These are phyloP conservation scores for Hirtodrosophila trivittata DNA, from an alignment of 2,888 invertebrate genomes.

Conservation along the genomic window DNA sequence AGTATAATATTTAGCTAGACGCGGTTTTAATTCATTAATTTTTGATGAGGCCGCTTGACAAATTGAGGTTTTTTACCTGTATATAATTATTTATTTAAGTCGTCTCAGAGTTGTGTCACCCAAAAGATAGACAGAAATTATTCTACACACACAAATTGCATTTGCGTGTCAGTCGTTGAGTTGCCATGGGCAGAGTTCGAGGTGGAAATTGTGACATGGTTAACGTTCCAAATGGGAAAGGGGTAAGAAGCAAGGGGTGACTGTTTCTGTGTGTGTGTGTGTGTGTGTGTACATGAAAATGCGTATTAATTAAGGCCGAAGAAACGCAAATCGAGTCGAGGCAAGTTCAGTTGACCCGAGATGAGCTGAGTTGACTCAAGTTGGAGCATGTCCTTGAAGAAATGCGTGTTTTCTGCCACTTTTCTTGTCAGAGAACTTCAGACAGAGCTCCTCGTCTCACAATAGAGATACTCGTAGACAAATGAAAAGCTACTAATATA, in stretches of 20 bases:
- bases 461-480: constrained; percentile 18
- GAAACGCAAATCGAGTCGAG: constrained; percentile 27
- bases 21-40: constrained; percentile 44
- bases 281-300: constrained; percentile 62
- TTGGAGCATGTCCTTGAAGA: constrained; percentile 19
- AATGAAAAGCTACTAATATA: constrained; percentile 61
- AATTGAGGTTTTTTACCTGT: constrained; percentile 3
- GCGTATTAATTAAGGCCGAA: constrained; percentile 70
- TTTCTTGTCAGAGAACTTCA: constrained; percentile 26
- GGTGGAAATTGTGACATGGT: too few species aligned
- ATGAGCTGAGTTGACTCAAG: too few species aligned
- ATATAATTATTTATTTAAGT: neutral
- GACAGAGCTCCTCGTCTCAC: neutral
- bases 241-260: constrained; percentile 32
- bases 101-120: constrained; percentile 21
- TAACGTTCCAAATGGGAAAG: too few species aligned
- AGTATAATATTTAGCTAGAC: neutral
- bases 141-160: constrained; percentile 70
- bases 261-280: constrained; percentile 38
- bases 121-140: constrained; percentile 44
- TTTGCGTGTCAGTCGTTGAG: constrained; percentile 62
- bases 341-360: constrained; percentile 16
- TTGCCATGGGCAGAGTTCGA: constrained; percentile 1
- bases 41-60: constrained; percentile 36
- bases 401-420: constrained; percentile 41